Percentiles rank a stretch among this genome's conserved stretches.
These are phyloP conservation scores for Odontomachus brunneus DNA, from an alignment of 1,140 invertebrate genomes.

Conservation along the genomic window DNA sequence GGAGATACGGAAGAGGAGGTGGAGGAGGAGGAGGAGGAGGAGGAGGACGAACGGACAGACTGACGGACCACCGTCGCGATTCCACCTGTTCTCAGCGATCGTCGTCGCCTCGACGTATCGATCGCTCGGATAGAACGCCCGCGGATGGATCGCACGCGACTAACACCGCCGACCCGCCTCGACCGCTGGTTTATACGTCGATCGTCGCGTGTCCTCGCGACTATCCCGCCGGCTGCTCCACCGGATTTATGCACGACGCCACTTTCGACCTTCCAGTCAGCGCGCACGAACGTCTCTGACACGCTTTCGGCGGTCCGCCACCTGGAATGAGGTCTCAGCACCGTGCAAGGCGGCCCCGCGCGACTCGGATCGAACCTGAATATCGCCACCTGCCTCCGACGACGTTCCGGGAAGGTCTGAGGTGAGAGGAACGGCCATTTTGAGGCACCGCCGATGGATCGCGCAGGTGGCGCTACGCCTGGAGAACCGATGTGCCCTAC, in stretches of 20 bases:
- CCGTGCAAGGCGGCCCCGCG: slow-evolving; percentile 51
- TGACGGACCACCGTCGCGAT: neutral
- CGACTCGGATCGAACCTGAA: slow-evolving; percentile 63
- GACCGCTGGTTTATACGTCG: neutral
- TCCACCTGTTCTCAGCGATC: slow-evolving; percentile 32
- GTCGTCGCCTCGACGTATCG: slow-evolving; percentile 3
- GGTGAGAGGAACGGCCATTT: slow-evolving; percentile 76
- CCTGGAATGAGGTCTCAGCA: slow-evolving; percentile 68
- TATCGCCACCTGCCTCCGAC: slow-evolving; percentile 72
- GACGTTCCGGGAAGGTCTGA: slow-evolving; percentile 75
- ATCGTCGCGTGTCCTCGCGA: neutral
- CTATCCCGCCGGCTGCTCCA: neutral
- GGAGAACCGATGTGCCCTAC: slow-evolving; percentile 57
- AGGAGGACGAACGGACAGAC: neutral
- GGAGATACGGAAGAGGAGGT: no score
- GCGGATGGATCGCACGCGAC: neutral
- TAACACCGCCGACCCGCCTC: neutral
- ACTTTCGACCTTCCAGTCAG: slow-evolving; percentile 52
- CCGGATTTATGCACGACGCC: slow-evolving; percentile 10
- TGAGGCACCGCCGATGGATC: slow-evolving; percentile 65
- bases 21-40: no score
- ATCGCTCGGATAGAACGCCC: neutral
- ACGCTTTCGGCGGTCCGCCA: slow-evolving; percentile 63
- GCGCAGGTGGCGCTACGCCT: slow-evolving; percentile 72
- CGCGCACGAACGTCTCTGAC: slow-evolving; percentile 52